phyloP scores from a whole-genome alignment of 1,140 invertebrate genomes.

The Ctenoplectra terminalis region DNA sequence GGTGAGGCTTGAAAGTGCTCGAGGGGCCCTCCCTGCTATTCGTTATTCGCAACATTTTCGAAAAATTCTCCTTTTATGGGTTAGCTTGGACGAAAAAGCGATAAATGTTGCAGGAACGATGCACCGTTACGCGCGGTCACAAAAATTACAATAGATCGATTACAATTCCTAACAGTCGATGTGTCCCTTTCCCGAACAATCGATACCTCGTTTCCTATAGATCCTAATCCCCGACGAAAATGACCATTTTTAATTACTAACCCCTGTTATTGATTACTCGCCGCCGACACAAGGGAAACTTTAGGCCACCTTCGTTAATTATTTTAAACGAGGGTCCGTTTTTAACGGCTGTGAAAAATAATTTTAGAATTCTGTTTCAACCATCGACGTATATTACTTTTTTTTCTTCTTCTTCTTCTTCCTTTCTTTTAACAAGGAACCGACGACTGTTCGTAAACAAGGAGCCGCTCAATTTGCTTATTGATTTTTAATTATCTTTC shows the following conservation, averaged over 20 bases:
- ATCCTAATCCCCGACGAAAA: conserved; percentile 21
- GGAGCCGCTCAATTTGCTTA: neutral
- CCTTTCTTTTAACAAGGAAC: neutral
- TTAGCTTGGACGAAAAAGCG: neutral
- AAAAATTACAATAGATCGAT: neutral
- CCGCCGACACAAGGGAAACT: neutral
- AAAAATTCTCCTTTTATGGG: conserved; percentile 9
- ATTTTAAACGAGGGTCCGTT: neutral
- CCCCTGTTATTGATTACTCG: conserved; percentile 24
- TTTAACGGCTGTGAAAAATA: neutral
- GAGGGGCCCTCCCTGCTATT: conserved; percentile 44
- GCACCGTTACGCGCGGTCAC: neutral
- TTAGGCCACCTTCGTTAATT: neutral
- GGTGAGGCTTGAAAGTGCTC: conserved; percentile 55
- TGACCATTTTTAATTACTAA: conserved; percentile 11
- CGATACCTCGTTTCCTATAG: neutral
- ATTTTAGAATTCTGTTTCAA: neutral
- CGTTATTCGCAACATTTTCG: conserved; percentile 48
- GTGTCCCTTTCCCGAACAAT: neutral
- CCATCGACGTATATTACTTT: no score
- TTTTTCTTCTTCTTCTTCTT: no score
- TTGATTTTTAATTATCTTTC: neutral
- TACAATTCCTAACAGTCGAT: neutral
- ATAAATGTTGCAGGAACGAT: neutral
- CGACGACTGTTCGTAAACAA: neutral